These are phyloP conservation scores for Drosophila pseudoobscura DNA, from an alignment of 1,140 invertebrate genomes.

Conservation along the genomic window DNA sequence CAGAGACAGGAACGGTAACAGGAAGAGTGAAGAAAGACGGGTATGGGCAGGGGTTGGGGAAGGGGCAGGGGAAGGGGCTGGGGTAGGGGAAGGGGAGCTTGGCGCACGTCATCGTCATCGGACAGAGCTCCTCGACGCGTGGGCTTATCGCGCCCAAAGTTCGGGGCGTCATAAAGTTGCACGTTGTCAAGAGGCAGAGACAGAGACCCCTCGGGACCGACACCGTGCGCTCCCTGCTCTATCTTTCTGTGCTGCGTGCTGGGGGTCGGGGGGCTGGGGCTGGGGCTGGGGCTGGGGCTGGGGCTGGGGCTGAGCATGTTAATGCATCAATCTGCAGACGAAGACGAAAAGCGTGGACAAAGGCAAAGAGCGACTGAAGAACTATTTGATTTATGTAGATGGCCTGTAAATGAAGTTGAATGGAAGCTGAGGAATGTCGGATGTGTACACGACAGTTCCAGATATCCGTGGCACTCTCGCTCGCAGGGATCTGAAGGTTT, in stretches of 20 bases:
- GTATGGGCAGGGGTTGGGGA: neutral
- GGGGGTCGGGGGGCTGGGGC: too few species aligned
- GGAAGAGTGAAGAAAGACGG: neutral
- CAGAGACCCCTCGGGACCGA: neutral
- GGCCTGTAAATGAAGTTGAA: conserved; percentile 27
- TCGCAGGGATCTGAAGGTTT: too few species aligned
- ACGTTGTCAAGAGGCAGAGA: conserved; percentile 56
- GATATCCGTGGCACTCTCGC: neutral
- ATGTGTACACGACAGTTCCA: conserved; percentile 21
- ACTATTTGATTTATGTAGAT: conserved; percentile 75
- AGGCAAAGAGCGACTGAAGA: conserved; percentile 29
- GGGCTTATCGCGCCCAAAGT: conserved; percentile 73
- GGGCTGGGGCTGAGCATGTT: conserved; percentile 37
- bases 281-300: too few species aligned
- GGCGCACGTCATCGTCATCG: conserved; percentile 49
- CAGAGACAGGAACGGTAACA: conserved; percentile 6
- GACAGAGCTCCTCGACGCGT: conserved; percentile 53
- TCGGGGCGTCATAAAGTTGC: conserved; percentile 67
- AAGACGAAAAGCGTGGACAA: conserved; percentile 22
- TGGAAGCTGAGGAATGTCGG: conserved; percentile 21
- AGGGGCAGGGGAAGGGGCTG: neutral
- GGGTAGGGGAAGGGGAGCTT: conserved; percentile 3
- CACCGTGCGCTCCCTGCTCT: too few species aligned
- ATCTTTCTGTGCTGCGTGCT: too few species aligned
- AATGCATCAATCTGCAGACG: conserved; percentile 51